Evolutionary conservation across 2,113 vertebrate species (phyloP).

Genomic region (Silurus asotus): DNA sequence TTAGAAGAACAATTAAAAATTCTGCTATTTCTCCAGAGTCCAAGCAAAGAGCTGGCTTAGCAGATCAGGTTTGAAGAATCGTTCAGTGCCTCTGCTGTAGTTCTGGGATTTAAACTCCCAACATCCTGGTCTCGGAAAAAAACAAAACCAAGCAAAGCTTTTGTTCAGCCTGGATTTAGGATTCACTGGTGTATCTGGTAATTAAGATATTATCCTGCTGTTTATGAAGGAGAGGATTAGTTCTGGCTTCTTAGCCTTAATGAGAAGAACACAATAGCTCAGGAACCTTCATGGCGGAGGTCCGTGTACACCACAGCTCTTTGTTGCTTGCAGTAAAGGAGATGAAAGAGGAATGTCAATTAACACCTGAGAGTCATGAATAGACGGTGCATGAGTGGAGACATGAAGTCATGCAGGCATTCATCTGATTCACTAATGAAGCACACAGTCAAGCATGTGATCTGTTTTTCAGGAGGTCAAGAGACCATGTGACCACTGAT

Average conservation of each 20-base stretch:
- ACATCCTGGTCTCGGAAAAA: background rate
- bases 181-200: background rate
- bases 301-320: background rate
- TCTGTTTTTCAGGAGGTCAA: background rate
- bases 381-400: background rate
- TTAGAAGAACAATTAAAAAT: background rate
- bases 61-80: background rate
- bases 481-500: background rate
- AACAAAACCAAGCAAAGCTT: background rate
- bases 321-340: background rate
- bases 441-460: background rate
- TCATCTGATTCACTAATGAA: background rate
- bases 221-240: background rate
- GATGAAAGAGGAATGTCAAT: background rate
- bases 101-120: constrained; percentile 15
- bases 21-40: background rate
- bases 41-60: background rate
- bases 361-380: constrained; percentile 3
- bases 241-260: background rate
- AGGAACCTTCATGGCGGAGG: background rate
- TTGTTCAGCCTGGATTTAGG: background rate
- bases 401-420: background rate
- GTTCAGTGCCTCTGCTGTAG: background rate
- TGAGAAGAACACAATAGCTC: background rate
- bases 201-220: constrained; percentile 4